A percentile compares a stretch with the other conserved stretches of the same genome.
phyloP scores from a whole-genome alignment of 1,140 invertebrate species.

The Anoplolepis gracilipes region DNA sequence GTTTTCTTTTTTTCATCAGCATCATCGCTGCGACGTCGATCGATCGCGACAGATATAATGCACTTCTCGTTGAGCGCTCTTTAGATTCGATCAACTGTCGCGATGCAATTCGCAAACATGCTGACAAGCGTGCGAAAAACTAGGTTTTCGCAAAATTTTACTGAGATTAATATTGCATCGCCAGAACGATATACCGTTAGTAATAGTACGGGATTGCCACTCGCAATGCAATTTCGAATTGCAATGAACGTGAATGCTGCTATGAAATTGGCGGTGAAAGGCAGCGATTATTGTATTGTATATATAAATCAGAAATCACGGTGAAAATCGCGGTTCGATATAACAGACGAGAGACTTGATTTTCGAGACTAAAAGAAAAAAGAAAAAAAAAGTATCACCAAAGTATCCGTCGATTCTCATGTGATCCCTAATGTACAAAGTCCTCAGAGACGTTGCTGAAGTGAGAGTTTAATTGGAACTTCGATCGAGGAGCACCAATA shows the following conservation, averaged over 20 bases:
- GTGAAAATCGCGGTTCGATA: background rate
- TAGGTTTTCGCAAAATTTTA: background rate
- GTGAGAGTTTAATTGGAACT: slow-evolving; percentile 26
- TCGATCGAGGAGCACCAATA: slow-evolving; percentile 10
- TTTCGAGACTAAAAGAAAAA: slow-evolving; percentile 22
- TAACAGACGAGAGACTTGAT: slow-evolving; percentile 5
- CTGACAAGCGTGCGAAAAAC: slow-evolving; percentile 20
- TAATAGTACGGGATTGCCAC: slow-evolving; percentile 11
- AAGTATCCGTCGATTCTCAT: slow-evolving; percentile 20
- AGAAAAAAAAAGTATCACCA: background rate
- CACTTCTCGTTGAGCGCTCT: slow-evolving; percentile 24
- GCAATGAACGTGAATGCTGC: background rate
- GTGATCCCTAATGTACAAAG: slow-evolving; percentile 7
- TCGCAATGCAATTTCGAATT: background rate
- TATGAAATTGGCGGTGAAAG: background rate
- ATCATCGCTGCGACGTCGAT: slow-evolving; percentile 42
- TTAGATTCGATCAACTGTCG: background rate
- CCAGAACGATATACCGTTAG: background rate
- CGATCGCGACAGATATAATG: slow-evolving; percentile 40
- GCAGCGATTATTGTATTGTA: background rate
- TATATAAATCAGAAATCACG: slow-evolving; percentile 21
- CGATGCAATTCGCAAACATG: slow-evolving; percentile 3
- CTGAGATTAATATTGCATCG: background rate
- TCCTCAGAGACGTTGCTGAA: background rate
- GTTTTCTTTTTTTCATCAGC: slow-evolving; percentile 1